Evolutionary conservation across 2,797 vertebrate genomes (phyloP), one percentile per base, ranked within the genome.

Genomic region (Xyrichtys novacula): DNA sequence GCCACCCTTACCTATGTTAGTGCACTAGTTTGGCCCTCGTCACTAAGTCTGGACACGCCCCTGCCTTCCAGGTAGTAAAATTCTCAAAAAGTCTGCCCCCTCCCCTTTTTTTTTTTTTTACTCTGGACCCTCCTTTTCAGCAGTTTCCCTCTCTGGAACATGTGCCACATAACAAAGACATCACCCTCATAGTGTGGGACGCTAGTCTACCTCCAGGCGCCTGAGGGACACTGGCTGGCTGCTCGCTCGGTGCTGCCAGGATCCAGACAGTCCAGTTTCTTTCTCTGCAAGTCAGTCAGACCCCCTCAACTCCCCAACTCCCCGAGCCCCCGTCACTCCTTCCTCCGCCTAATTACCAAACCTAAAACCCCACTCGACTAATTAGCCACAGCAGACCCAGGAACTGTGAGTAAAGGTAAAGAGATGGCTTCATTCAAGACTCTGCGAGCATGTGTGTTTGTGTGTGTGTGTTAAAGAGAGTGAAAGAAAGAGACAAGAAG

Each of bases 331-430:
- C 87, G 89, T 91, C 88, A 91, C 76, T 91, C 84, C 84, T 84
- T 83, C 86, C 89, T 84, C 87, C 49, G 86, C 94, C 95, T 90
- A 93, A 94, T 89, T 94, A 91, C 91, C 85, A 91, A 92, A 93
- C 90, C 91, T 90, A 93, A 93, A 94, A 90, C 92, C 92, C 93
- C 93, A 93, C 93, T 91, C 92, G 93, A 93, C 94, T 95, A 96
- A 96, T 96, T 95, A 95, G 95, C 95, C 95, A 95, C 92, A 90
- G 91, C 92, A 95, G 94, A 94, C 94, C 94, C 95, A 94, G 91
- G 93, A 93, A 95, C 92, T 92, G 91, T 94, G 95, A 96, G 89
- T 90, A 95, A 95, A 95, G 94, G 94, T 94, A 94, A 93, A 83
- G 89, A 94, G 94, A 94, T 95, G 95, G 95, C 96, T 95, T 94